Conservation (phyloP, 2,113 vertebrate species). For the Microcebus griseorufus region DNA sequence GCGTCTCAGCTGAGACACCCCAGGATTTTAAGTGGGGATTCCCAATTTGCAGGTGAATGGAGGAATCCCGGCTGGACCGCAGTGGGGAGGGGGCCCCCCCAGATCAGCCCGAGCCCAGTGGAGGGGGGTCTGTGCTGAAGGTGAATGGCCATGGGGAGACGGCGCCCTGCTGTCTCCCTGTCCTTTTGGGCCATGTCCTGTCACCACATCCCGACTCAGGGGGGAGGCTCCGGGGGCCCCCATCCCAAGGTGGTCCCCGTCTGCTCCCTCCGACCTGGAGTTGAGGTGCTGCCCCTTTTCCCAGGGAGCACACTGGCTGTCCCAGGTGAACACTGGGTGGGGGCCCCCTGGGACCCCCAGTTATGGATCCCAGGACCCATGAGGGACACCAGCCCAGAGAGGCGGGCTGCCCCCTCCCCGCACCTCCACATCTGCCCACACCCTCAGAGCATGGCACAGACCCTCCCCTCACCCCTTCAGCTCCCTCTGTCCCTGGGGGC, state of each 20-base stretch:
- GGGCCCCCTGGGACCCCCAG: neutral
- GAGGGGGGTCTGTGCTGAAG: neutral
- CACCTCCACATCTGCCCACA: neutral
- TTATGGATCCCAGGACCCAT: neutral
- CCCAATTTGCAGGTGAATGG: slow-evolving; percentile 54
- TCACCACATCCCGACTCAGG: neutral
- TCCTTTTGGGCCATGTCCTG: neutral
- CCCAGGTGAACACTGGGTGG: neutral
- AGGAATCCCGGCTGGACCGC: slow-evolving; percentile 4
- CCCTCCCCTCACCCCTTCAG: neutral
- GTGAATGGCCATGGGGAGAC: neutral
- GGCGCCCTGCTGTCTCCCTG: neutral
- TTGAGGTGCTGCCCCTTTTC: slow-evolving; percentile 37
- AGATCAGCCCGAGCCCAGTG: neutral
- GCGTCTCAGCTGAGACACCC: slow-evolving; percentile 34
- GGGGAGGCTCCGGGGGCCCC: neutral
- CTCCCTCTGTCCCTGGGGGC: neutral
- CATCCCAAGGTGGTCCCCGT: neutral
- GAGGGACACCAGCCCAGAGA: neutral
- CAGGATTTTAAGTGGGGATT: slow-evolving; percentile 57
- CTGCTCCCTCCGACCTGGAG: neutral
- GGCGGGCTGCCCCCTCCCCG: neutral
- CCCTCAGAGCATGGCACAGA: neutral
- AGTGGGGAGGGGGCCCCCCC: neutral
- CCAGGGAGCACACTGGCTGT: neutral